These are phyloP conservation scores for Carterocephalus palaemon DNA, from an alignment of 2,888 invertebrate species.

Conservation along the genomic window DNA sequence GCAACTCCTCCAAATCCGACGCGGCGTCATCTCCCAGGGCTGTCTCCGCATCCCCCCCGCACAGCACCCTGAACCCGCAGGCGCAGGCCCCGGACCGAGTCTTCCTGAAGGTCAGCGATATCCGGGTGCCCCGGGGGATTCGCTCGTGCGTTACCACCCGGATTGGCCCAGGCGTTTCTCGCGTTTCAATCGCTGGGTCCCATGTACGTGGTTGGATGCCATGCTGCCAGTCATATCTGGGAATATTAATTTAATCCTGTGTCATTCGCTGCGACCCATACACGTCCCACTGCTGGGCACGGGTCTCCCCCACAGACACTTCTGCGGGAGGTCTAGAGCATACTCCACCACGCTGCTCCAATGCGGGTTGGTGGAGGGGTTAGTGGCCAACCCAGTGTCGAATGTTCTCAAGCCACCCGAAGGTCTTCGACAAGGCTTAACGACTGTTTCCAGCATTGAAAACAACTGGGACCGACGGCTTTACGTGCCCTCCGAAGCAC, in stretches of 20 bases:
- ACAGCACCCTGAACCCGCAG: conserved; percentile 82
- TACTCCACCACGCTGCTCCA: too few relatives aligned
- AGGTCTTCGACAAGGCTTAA: too few relatives aligned
- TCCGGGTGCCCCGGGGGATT: conserved; percentile 63
- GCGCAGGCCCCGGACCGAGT: conserved; percentile 74
- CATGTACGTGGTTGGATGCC: conserved; percentile 91
- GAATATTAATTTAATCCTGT: background rate
- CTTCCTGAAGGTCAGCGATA: conserved; percentile 93
- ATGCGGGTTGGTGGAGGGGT: too few relatives aligned
- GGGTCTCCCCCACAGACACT: too few relatives aligned
- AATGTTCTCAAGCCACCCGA: too few relatives aligned
- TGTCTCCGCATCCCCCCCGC: conserved; percentile 77
- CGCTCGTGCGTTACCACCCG: conserved; percentile 53
- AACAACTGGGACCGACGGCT: too few relatives aligned
- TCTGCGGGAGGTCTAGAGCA: too few relatives aligned
- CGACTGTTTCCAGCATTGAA: too few relatives aligned
- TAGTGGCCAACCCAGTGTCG: too few relatives aligned
- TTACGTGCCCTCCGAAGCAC: too few relatives aligned
- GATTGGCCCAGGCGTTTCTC: conserved; percentile 28
- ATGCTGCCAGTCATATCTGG: conserved; percentile 89
- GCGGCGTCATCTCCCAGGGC: conserved; percentile 72
- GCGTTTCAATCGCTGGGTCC: conserved; percentile 80
- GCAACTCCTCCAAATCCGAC: conserved; percentile 82
- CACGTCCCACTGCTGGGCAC: too few relatives aligned
- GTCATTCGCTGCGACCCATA: too few relatives aligned